These are phyloP conservation scores for Parapristionchus giblindavisi DNA, from an alignment of 2,888 invertebrate species.

Conservation along the genomic window DNA sequence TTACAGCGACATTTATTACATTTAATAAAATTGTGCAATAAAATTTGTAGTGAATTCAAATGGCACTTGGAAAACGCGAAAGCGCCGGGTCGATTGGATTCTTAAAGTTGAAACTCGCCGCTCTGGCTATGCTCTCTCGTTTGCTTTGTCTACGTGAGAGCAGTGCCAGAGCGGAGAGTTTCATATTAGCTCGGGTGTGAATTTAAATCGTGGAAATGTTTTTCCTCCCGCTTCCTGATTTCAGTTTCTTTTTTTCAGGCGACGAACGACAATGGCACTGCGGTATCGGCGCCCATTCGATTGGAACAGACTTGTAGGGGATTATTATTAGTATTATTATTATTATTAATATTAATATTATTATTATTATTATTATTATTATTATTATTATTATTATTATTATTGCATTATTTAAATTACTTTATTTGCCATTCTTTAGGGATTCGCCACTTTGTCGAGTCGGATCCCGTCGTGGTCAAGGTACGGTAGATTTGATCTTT, in stretches of 20 bases:
- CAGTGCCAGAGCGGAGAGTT: background rate
- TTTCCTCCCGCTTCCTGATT: slow-evolving; percentile 88
- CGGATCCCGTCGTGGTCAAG: slow-evolving; percentile 57
- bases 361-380: too few species aligned
- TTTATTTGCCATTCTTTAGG: slow-evolving; percentile 44
- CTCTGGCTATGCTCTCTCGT: slow-evolving; percentile 72
- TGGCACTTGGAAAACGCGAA: too few species aligned
- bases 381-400: too few species aligned
- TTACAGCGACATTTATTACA: too few species aligned
- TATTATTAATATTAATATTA: background rate
- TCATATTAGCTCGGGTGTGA: too few species aligned
- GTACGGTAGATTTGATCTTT: background rate
- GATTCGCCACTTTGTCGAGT: slow-evolving; percentile 58
- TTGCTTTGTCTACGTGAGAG: slow-evolving; percentile 78
- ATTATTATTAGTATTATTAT: too few species aligned
- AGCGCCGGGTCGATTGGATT: too few species aligned
- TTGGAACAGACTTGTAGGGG: slow-evolving; percentile 66
- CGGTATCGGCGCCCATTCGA: slow-evolving; percentile 61
- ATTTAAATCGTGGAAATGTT: too few species aligned
- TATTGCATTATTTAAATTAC: background rate
- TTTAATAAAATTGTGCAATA: too few species aligned
- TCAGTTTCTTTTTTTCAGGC: slow-evolving; percentile 75
- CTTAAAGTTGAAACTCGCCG: background rate
- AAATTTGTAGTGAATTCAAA: too few species aligned
- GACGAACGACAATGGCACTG: slow-evolving; percentile 87